Base-by-base conservation (phyloP, 2,888 invertebrate genomes). In the Acanthosepion lycidas region DNA sequence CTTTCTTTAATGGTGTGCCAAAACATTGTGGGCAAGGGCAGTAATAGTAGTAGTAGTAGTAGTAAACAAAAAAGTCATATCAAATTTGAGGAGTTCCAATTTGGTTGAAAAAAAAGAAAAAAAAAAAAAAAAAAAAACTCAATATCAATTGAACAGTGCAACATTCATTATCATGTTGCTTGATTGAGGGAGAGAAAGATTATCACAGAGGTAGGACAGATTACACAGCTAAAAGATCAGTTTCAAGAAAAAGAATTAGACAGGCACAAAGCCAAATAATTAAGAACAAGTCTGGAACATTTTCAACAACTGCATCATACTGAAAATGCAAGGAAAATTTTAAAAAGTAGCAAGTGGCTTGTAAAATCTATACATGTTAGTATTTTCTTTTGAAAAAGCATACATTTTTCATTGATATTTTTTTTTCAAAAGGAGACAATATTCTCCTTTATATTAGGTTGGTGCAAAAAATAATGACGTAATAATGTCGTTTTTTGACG, bases 191-290 rank as follows among this genome's bases (percentile, higher is more conserved):
- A 78, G n/a, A 78, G 78, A 78, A 78, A n/a, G 33, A 78, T 78
- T 78, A 78, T 78, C 78, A 78, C 78, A 78, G 78, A 78, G 33
- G 78, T 78, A 78, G 78, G 78, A 78, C 78, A 78, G 78, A 78
- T 78, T 78, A 78, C 78, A 78, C 78, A 78, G 33, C 78, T 78
- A 78, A n/a, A 78, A 78, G 78, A 78, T 78, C n/a, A 78, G 78
- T 9, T 78, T 78, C 78, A 78, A 78, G 78, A 33, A n/a, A 78
- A 78, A 78, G n/a, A 15, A 78, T n/a, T n/a, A 33, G n/a, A 78
- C n/a, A n/a, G 78, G 78, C 78, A 78, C 18, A 33, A 78, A n/a
- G 78, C 78, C 78, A 78, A n/a, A 78, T 78, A 78, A 78, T n/a
- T 78, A 78, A 78, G n/a, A 78, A n/a, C n/a, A 78, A 78, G 78